Evolutionary conservation across 2,888 invertebrate species (phyloP), one percentile per base, ranked within the genome.

Genomic region (Protodeltote pygarga): DNA sequence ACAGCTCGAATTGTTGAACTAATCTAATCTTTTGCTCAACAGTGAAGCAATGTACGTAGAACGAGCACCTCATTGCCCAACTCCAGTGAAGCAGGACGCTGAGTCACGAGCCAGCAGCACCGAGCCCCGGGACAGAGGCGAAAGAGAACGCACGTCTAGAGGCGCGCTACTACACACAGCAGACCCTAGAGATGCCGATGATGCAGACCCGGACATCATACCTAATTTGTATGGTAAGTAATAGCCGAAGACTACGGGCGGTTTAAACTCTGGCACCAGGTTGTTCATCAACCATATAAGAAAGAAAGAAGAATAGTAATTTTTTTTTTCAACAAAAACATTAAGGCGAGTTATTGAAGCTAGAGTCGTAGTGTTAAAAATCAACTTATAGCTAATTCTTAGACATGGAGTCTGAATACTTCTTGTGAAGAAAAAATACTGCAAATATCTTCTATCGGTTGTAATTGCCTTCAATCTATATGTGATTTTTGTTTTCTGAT

Each of bases 151-250:
- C 54, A 85, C 79, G 60, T 87, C 81, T 71, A 77, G 83, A 58
- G 90, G 81, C 60, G 91, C 84, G 59, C 80, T 83, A 61, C 87
- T 87, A 3, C 81, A 81, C 21, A 83, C 81, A 3, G 77, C 88
- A 65, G 83, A 89, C 9, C 83, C 87, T 0, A 65, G 85, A n/a
- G 87, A 87, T 2, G 84, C 85, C 39, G 95, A 95, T 70, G 96
- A 96, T 75, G 95, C 96, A 38, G 97, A 97, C 89, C 97, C 97
- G 31, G 97, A 97, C 86, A 96, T 97, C 73, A 97, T 97, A 87
- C 95, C 97, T 64, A 96, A 96, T 92, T 95, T 97, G 87, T 96
- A 97, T 89, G 97, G 97, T 97, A 77, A 93, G 94, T 84, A n/a
- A 9, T 0, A 6, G n/a, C 3, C 14, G 6, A 19, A 6, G 19